These are phyloP conservation scores for Leptobrachium leishanense DNA, from an alignment of 2,113 vertebrate species.

Conservation along the genomic window DNA sequence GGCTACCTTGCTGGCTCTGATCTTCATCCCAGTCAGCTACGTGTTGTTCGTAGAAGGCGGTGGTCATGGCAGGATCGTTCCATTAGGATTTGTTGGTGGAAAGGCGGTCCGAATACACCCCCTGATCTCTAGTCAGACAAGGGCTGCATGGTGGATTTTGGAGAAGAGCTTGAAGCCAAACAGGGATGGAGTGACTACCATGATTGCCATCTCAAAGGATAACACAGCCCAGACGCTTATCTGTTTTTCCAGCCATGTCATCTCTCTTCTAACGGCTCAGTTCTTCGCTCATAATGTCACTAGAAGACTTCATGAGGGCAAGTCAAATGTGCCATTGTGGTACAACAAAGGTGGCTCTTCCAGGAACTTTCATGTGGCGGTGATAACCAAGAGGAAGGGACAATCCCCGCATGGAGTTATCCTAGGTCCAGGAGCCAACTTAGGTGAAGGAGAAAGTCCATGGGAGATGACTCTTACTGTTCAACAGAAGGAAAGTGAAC, in stretches of 20 bases:
- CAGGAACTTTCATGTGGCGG: not conserved
- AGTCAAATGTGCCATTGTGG: not conserved
- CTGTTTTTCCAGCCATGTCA: conserved; percentile 22
- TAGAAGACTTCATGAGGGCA: not conserved
- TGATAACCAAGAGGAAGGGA: not conserved
- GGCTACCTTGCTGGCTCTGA: conserved; percentile 7
- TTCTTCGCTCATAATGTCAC: not conserved
- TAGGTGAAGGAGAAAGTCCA: not conserved
- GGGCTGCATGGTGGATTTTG: not conserved
- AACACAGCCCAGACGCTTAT: not conserved
- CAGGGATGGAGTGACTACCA: not conserved
- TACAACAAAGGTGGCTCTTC: not conserved
- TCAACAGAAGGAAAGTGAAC: not conserved
- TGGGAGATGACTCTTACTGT: not conserved
- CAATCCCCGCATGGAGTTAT: not conserved
- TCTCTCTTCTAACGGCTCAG: conserved; percentile 8
- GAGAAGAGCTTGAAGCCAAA: not conserved
- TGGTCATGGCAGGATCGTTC: not conserved
- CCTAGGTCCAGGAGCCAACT: not conserved
- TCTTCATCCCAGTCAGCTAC: conserved; percentile 33
- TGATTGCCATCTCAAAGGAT: conserved; percentile 4
- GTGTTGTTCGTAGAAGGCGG: not conserved
- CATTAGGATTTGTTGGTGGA: not conserved
- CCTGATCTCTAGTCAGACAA: conserved; percentile 35
- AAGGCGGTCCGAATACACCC: not conserved